These are phyloP conservation scores for Lasius platythorax DNA, from an alignment of 2,888 invertebrate genomes.

Conservation along the genomic window DNA sequence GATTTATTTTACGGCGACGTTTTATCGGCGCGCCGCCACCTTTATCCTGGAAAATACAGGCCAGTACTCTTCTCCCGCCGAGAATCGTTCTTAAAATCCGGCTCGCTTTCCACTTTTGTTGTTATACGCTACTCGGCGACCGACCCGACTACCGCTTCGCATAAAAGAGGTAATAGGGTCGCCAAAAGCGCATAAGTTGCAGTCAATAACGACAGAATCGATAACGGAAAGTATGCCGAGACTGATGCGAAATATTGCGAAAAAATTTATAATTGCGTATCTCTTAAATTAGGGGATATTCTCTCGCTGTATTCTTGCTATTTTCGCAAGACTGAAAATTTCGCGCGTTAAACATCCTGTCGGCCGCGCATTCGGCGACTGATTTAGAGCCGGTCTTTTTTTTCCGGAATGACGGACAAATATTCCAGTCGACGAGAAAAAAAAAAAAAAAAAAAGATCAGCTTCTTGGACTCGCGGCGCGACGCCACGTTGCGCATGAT, in stretches of 20 bases:
- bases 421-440: not conserved
- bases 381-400: not conserved
- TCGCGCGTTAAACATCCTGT: not conserved
- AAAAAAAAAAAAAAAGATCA: not conserved
- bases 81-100: conserved; percentile 41
- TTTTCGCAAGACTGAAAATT: not conserved
- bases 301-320: not conserved
- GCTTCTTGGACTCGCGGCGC: conserved; percentile 31
- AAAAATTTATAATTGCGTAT: not conserved
- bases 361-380: not conserved
- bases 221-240: not conserved
- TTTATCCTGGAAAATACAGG: conserved; percentile 37
- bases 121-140: conserved; percentile 31
- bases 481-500: conserved; percentile 58
- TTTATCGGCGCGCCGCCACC: conserved; percentile 47
- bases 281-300: not conserved
- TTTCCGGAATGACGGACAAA: not conserved
- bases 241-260: not conserved
- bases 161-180: conserved; percentile 48
- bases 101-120: conserved; percentile 65
- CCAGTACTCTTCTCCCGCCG: not conserved
- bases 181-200: conserved; percentile 26
- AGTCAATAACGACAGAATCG: conserved; percentile 2
- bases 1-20: conserved; percentile 53
- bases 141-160: conserved; percentile 24